Base-by-base conservation (phyloP, 2,113 vertebrate genomes). In the Tapirus terrestris region DNA sequence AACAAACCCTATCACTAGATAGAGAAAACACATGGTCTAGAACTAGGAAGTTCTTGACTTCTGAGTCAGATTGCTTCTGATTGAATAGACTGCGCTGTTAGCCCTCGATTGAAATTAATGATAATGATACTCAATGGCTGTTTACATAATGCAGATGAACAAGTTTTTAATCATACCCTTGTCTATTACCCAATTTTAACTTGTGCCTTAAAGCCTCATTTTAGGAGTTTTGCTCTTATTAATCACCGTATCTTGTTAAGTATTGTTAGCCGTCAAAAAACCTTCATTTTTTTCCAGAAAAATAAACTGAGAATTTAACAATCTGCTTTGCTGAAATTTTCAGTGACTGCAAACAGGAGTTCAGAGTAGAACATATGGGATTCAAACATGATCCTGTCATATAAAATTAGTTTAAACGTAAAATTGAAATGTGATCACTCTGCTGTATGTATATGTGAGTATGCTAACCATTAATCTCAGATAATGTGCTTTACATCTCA, bases 61-160 rank as follows among this genome's bases (percentile, higher is more conserved):
- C 48, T 43, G 81, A 58, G 84, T 92, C 14, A 73, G 65, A 73
- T 61, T 81, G 85, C 45, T 95, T 87, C 31, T 88, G 81, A 92
- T 20, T 36, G 39, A 92, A 60, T 21, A 87, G 36, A 60, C 29
- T 79, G 7, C 79, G 13, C 43, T 88, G 61, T 53, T 83, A 56
- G 43, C 73, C 85, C n/a, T 68, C 68, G 81, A 39, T 43, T 48
- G 73, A 93, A 92, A 87, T 80, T 73, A 89, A 95, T 98, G 53
- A 89, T 91, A 91, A 95, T 98, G 53, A 89, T 91, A 91, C 84
- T 91, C 86, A 89, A 60, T 89, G 73, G 79, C 21, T 97, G 33
- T 87, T 96, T 95, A 96, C 96, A 97, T 97, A 97, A 97, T 92
- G 82, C 89, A 95, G 76, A 89, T 87, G 76, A 96, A 73, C 43